Base-by-base conservation (phyloP, 2,888 invertebrate genomes). In the Epirrhoe alternata region DNA sequence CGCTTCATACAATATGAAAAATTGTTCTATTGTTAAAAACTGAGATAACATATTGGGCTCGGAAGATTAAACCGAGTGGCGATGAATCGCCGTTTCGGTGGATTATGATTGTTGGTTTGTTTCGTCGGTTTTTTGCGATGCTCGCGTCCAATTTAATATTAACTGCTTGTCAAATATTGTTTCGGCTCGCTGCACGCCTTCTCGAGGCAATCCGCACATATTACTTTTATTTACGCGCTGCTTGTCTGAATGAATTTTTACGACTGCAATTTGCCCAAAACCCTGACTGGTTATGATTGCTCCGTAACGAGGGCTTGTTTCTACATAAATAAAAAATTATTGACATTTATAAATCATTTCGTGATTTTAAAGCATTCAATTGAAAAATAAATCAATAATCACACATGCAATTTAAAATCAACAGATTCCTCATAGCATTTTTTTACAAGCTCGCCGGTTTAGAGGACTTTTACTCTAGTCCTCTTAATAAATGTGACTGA, bases 141-240 rank as follows among this genome's bases (percentile, higher is more conserved):
- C 83, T 85, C 84, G 82, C 83, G 77, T 82, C 83, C 83, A 86
- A 86, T 87, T 87, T 87, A 83, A 86, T 87, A 88, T 90, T 89
- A 86, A 89, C 86, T 84, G 87, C 87, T 83, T 85, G 85, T 86
- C 86, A 87, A 89, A 86, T 85, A 87, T 86, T 86, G 87, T 87
- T 86, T 79, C 66, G 71, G 70, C 80, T 75, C 76, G 73, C 73
- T 81, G 80, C 80, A 82, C 85, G 83, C 84, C 85, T 83, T 77
- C 82, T 80, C 74, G 73, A 73, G 74, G 64, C 77, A 78, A 81
- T 82, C 78, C 77, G 73, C 74, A 76, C 77, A 84, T 85, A 78
- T 86, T 83, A 83, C 82, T 84, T 84, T 87, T 84, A 83, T 85
- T 86, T 86, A 83, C 83, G 80, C 79, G 79, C 80, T 73, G 76